Percentiles rank a stretch among this genome's conserved stretches.
phyloP scores from a whole-genome alignment of 2,888 invertebrate species.

The Oligia strigilis region DNA sequence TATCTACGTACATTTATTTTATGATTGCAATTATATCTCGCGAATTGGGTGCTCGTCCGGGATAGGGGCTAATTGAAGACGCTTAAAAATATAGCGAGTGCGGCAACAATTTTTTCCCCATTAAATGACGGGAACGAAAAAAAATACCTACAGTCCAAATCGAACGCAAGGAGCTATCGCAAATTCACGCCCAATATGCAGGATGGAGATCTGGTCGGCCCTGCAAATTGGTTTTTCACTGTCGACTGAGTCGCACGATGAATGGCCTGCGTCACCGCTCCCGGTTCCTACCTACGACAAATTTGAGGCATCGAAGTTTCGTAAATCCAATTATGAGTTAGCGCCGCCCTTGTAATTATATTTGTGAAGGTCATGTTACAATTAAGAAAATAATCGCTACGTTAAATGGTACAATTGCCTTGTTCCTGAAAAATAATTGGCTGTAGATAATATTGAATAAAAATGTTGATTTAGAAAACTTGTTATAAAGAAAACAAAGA shows the following conservation, averaged over 20 bases:
- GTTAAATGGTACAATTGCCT: constrained; percentile 23
- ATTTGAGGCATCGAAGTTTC: constrained; percentile 59
- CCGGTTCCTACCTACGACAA: constrained; percentile 55
- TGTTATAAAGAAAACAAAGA: neutral
- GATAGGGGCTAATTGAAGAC: neutral
- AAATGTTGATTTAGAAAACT: neutral
- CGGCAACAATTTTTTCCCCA: neutral
- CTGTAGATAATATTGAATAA: neutral
- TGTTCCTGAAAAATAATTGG: neutral
- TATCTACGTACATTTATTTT: neutral
- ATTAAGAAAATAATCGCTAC: constrained; percentile 68
- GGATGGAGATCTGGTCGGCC: constrained; percentile 20
- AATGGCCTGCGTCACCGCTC: constrained; percentile 46
- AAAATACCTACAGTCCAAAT: constrained; percentile 10
- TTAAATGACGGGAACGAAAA: neutral
- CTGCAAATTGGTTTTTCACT: constrained; percentile 42
- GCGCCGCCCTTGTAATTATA: constrained; percentile 61
- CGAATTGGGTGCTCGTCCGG: too few relatives aligned
- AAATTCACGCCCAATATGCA: constrained; percentile 37
- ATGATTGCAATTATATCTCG: neutral
- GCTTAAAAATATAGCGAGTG: neutral
- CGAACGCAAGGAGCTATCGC: neutral
- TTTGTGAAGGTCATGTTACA: constrained; percentile 71
- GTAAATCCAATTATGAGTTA: constrained; percentile 68
- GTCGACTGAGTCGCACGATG: constrained; percentile 44